Base-by-base conservation (phyloP, 1,140 invertebrate species). In the Sweltsa coloradensis region DNA sequence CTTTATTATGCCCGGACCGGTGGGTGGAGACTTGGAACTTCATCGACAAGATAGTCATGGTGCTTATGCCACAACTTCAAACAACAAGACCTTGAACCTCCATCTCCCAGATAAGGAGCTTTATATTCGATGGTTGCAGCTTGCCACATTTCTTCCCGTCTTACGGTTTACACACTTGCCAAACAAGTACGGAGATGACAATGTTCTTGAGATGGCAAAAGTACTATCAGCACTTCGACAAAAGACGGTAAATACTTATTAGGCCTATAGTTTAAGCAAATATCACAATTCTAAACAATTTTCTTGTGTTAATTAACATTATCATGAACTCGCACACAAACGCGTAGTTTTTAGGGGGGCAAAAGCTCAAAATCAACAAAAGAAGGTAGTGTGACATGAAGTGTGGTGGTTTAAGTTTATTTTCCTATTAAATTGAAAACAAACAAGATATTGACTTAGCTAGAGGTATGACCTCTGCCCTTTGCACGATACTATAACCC, bases 41-140 rank as follows among this genome's bases (percentile, higher is more conserved):
- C 69, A 67, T 31, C 55, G 87, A 13, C 86, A 87, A 0, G 83
- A 89, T 43, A 75, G 79, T 52, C 89, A 97, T 21, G 2, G 34
- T 34, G 41, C 46, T 19, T 7, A 18, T 4, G 23, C n/a, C 16
- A 16, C 18, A 31, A 34, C 27, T 2, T 16, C 2, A 9, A 27
- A 5, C 13, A 25, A 25, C 27, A 44, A 19, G 26, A 16, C 74
- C 57, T 73, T 68, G 42, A 73, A 74, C 19, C 69, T 75, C 13
- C 70, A 67, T 27, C 55, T 88, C 13, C 86, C 88, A 0, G 83
- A 90, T 44, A 75, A 79, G 52, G 89, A 97, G 59, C 66, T 98
- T 5, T 97, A 89, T 57, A 81, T 94, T 39, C 71, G 94, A 40
- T 98, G 94, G 94, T 63, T 96, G n/a, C 87, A 96, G 60, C 66